Evolutionary conservation across 2,888 invertebrate species (phyloP).

Genomic region (Andrena fulva): DNA sequence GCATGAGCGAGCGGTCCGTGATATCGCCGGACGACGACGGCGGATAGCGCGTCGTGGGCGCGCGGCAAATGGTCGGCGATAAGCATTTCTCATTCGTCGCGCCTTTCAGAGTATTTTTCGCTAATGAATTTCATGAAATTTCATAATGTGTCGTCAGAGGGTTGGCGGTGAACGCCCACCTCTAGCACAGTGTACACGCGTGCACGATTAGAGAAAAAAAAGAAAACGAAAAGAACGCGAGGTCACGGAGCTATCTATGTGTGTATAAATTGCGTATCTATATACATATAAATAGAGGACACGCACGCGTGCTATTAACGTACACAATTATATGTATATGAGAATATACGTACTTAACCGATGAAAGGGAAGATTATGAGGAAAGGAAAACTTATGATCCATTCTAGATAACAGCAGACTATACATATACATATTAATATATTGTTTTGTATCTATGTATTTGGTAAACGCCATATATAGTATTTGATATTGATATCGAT

Average conservation of each 20-base stretch:
- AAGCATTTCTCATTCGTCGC: constrained; percentile 75
- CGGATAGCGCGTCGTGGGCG: constrained; percentile 67
- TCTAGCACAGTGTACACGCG: constrained; percentile 70
- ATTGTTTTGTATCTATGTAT: constrained; percentile 81
- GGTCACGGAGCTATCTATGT: constrained; percentile 56
- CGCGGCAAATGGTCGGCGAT: constrained; percentile 70
- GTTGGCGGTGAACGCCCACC: constrained; percentile 36
- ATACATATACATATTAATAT: constrained; percentile 70
- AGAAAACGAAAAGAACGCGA: constrained; percentile 48
- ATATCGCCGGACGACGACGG: constrained; percentile 42
- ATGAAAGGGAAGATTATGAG: constrained; percentile 1
- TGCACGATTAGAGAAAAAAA: constrained; percentile 48
- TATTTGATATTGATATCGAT: constrained; percentile 82
- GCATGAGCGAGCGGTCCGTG: constrained; percentile 56
- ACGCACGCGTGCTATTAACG: constrained; percentile 44
- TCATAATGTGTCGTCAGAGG: constrained; percentile 80
- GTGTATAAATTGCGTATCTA: constrained; percentile 67
- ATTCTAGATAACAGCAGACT: constrained; percentile 75
- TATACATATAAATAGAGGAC: constrained; percentile 65
- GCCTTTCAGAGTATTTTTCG: constrained; percentile 78
- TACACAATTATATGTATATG: constrained; percentile 68
- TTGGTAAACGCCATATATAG: constrained; percentile 79
- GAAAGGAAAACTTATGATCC: constrained; percentile 51
- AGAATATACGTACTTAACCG: constrained; percentile 71
- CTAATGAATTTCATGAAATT: constrained; percentile 84